phyloP scores from a whole-genome alignment of 2,797 vertebrate species.

The Distichodus sexfasciatus region DNA sequence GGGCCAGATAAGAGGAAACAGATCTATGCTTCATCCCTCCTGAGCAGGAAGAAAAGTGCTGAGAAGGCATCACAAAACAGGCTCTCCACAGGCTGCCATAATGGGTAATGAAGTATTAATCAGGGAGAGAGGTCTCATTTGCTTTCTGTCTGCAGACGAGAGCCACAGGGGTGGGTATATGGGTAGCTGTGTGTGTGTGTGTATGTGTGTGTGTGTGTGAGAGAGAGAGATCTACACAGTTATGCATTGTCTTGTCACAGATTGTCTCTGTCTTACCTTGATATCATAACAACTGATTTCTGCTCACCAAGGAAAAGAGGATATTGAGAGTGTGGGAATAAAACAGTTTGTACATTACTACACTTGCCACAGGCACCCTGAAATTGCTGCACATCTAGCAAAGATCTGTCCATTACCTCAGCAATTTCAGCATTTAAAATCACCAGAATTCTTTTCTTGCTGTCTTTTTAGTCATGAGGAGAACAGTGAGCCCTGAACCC shows the following conservation, averaged over 20 bases:
- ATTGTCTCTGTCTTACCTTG: background rate
- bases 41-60: constrained; percentile 57
- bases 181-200: constrained; percentile 10
- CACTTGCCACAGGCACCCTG: constrained; percentile 3
- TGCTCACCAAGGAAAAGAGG: constrained; percentile 17
- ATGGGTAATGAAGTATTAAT: constrained; percentile 56
- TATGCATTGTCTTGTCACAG: background rate
- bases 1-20: constrained; percentile 28
- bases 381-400: constrained; percentile 26
- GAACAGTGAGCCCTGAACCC: constrained; percentile 3
- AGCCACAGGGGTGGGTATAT: constrained; percentile 36
- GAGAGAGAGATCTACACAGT: background rate
- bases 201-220: constrained; percentile 14
- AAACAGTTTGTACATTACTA: background rate
- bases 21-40: constrained; percentile 69
- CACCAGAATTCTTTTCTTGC: background rate
- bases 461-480: background rate
- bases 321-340: background rate
- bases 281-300: background rate
- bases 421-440: background rate
- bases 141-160: constrained; percentile 57
- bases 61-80: constrained; percentile 55
- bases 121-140: constrained; percentile 51
- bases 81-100: constrained; percentile 47
- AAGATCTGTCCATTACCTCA: constrained; percentile 46